phyloP scores from a whole-genome alignment of 2,888 invertebrate species.

The Pachycephus smyrnensis region DNA sequence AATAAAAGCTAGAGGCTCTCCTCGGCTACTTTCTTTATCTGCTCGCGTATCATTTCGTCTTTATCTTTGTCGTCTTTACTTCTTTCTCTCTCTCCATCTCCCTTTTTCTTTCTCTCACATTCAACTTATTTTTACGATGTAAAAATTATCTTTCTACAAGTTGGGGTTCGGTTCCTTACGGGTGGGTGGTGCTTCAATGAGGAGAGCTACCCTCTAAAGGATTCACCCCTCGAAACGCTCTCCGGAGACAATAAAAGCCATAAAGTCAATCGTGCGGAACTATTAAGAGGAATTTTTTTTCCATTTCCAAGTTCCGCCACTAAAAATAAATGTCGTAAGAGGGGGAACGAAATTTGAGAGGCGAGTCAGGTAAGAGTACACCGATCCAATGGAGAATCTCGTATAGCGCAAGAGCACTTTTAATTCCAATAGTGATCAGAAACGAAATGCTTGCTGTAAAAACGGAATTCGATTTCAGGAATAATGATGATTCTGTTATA shows the following conservation, averaged over 20 bases:
- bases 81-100: background rate
- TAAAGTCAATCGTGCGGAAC: constrained; percentile 18
- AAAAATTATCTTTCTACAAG: constrained; percentile 17
- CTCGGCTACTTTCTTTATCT: background rate
- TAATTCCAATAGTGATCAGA: background rate
- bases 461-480: background rate
- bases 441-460: background rate
- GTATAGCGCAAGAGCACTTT: background rate
- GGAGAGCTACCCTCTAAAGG: background rate
- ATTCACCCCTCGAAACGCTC: constrained; percentile 4
- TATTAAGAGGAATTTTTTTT: constrained; percentile 12
- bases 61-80: background rate
- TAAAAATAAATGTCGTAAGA: constrained; percentile 4
- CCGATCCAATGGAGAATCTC: background rate
- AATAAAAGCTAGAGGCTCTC: constrained; percentile 14
- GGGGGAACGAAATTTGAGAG: background rate
- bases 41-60: background rate
- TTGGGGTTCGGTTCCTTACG: background rate
- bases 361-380: background rate
- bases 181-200: background rate
- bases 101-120: background rate
- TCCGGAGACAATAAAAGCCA: constrained; percentile 6
- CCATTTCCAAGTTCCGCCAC: constrained; percentile 12
- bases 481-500: background rate
- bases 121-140: constrained; percentile 8